phyloP scores from a whole-genome alignment of 2,797 vertebrate species.

The Chelonia mydas region DNA sequence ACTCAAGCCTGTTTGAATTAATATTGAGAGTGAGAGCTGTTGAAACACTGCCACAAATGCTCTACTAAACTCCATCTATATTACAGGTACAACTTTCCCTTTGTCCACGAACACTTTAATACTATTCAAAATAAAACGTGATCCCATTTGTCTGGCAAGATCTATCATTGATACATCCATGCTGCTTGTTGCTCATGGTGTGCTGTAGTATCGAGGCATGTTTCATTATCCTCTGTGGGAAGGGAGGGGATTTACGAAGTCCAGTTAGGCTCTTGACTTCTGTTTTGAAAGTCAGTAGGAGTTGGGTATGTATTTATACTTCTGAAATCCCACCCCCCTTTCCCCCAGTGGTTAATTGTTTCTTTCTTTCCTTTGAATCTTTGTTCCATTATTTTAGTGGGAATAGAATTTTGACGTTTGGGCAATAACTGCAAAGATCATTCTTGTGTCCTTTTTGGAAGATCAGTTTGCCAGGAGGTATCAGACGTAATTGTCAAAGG shows the following conservation, averaged over 20 bases:
- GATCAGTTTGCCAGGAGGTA: not conserved
- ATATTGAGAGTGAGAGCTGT: not conserved
- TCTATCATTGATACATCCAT: conserved; percentile 59
- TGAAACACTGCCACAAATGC: conserved; percentile 18
- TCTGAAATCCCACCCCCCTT: not conserved
- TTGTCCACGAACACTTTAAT: conserved; percentile 52
- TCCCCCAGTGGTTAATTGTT: not conserved
- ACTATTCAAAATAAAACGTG: conserved; percentile 73
- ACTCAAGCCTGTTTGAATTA: not conserved
- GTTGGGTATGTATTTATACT: not conserved
- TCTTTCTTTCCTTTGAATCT: not conserved
- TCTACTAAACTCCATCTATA: conserved; percentile 37
- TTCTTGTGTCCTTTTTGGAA: not conserved
- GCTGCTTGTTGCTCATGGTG: conserved; percentile 28
- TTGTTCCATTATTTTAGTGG: not conserved
- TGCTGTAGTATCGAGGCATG: conserved; percentile 12
- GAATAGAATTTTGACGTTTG: not conserved
- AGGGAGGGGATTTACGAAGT: conserved; percentile 54
- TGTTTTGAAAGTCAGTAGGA: not conserved
- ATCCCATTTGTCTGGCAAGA: conserved; percentile 62
- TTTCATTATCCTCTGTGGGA: not conserved
- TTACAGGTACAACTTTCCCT: conserved; percentile 41
- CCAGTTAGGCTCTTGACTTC: not conserved
- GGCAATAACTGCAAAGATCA: not conserved
- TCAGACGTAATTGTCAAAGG: accelerated